Evolutionary conservation across 2,113 vertebrate species (phyloP).

Genomic region (Brachyistius frenatus): DNA sequence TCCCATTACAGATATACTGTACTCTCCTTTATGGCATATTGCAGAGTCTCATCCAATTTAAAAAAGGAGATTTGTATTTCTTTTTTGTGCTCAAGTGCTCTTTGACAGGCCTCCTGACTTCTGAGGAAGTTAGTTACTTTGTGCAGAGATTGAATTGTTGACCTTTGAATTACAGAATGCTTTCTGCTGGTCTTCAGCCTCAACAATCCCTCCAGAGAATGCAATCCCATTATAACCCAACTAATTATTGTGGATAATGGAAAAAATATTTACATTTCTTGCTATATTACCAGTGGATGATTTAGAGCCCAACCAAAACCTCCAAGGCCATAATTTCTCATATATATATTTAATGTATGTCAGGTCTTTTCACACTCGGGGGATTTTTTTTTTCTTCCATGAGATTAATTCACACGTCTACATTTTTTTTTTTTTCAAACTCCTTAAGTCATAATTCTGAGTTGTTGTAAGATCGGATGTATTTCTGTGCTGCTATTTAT

Average conservation of each 20-base stretch:
- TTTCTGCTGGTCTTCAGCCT: conserved; percentile 4
- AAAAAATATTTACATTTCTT: too few species aligned
- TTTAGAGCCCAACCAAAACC: background rate
- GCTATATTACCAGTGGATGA: too few species aligned
- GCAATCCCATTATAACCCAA: background rate
- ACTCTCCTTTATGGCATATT: conserved; percentile 15
- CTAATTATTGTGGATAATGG: too few species aligned
- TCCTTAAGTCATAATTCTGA: background rate
- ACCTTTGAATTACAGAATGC: conserved; percentile 27
- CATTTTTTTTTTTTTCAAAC: too few species aligned
- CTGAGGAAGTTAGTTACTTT: background rate
- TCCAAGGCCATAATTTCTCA: too few species aligned
- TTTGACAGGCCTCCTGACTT: conserved; percentile 12
- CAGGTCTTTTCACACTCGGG: too few species aligned
- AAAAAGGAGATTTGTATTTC: conserved; percentile 13
- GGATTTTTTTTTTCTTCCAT: too few species aligned
- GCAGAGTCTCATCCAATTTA: conserved; percentile 21
- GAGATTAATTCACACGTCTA: too few species aligned
- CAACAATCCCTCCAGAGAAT: conserved; percentile 5
- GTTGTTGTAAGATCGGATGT: background rate
- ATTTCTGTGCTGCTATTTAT: background rate
- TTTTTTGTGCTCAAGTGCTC: conserved; percentile 3
- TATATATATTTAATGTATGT: too few species aligned
- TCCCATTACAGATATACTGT: background rate
- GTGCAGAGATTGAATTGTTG: background rate